Base-by-base conservation (phyloP, 2,888 invertebrate genomes). In the Micropterix aruncella region DNA sequence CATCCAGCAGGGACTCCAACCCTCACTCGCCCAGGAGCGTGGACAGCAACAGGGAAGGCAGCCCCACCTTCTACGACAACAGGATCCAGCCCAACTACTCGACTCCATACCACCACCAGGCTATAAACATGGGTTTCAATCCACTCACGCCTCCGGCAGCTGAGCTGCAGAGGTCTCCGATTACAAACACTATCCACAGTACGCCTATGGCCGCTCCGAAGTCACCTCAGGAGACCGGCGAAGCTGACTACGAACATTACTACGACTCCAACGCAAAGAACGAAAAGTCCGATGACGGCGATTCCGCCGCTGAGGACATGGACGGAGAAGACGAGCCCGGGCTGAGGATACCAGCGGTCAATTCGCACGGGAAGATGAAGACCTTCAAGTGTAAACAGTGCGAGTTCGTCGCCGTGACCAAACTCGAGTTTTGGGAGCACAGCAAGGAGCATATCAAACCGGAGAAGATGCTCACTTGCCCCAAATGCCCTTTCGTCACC, bases 401-500 rank as follows among this genome's bases (percentile, higher is more conserved):
- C 59, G 79, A 80, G 43, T 86, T 83, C 53, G 76, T 85, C 1
- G 83, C 91, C 1, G 78, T 83, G 12, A 90, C 89, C 3, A 97
- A 97, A 65, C 70, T 85, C 15, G 90, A 89, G 45, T 94, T 89
- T 59, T 99, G 97, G 96, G 80, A 83, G 37, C 99, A 99, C 61
- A 79, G 81, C 17, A 80, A 83, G 44, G 74, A 76, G 16, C 99
- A 99, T 67, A 96, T 99, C 56, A 92, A 91, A 55, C 79, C 82
- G 0, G 96, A 97, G 54, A 95, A 95, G 59, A 76, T 90, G 53
- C 70, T 99, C 18, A 80, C 80, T 48, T 99, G 99, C 57, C 83
- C 86, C 3, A 81, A 86, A 56, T 99, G 99, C 58, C 89, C 91
- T 0, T 99, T 99, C 57, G 94, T 96, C 2, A 99, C 99, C 0